Evolutionary conservation across 2,888 invertebrate genomes (phyloP).

Genomic region (Drepanosiphum platanoidis): DNA sequence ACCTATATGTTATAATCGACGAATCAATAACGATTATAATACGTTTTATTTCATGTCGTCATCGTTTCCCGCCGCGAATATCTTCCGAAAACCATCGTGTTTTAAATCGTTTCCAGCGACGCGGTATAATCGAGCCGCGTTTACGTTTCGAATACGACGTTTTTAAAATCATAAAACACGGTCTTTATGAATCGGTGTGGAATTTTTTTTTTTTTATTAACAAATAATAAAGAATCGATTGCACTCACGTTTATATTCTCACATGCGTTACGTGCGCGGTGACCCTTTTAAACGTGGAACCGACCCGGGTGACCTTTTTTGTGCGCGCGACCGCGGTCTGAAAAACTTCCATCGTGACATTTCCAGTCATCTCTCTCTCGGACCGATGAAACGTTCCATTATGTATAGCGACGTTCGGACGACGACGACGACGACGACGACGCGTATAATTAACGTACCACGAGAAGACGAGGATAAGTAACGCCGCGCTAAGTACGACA

Average conservation of each 20-base stretch:
- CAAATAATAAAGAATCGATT: background rate
- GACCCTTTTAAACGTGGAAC: slow-evolving; percentile 20
- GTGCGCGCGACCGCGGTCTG: background rate
- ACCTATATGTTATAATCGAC: too few relatives aligned
- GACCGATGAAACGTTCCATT: slow-evolving; percentile 4
- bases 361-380: slow-evolving; percentile 12
- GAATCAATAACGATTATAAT: too few relatives aligned
- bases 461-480: background rate
- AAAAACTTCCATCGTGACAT: slow-evolving; percentile 38
- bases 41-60: too few relatives aligned
- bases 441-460: background rate
- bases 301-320: slow-evolving; percentile 30
- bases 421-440: background rate
- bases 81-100: too few relatives aligned
- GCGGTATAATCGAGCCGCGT: too few relatives aligned
- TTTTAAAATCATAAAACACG: background rate
- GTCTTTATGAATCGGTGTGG: background rate
- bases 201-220: background rate
- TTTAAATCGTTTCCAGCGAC: too few relatives aligned
- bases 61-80: too few relatives aligned
- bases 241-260: background rate
- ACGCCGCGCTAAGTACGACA: background rate
- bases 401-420: background rate
- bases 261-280: background rate
- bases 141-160: background rate